Evolutionary conservation across 2,113 vertebrate genomes (phyloP).

Genomic region (Pygoscelis antarcticus): DNA sequence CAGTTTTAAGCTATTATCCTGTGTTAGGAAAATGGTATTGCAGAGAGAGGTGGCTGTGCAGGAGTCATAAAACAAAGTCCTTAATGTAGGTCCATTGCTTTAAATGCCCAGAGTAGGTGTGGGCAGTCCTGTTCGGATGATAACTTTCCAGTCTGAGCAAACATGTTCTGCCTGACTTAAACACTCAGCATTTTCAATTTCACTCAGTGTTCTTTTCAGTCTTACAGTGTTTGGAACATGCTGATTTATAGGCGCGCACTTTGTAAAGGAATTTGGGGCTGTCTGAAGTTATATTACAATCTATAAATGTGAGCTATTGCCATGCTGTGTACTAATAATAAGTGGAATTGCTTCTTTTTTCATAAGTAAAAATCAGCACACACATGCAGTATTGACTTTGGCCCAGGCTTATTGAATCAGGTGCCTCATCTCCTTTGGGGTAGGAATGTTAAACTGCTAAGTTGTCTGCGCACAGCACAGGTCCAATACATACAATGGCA

Average conservation of each 20-base stretch:
- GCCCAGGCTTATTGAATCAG: not conserved
- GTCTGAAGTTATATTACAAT: constrained; percentile 3
- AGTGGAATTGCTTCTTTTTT: constrained; percentile 14
- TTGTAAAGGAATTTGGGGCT: constrained; percentile 20
- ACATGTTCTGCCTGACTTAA: not conserved
- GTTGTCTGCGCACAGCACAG: not conserved
- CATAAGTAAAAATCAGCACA: not conserved
- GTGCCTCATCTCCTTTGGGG: not conserved
- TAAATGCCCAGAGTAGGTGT: not conserved
- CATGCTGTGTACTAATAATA: not conserved
- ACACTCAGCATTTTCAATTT: not conserved
- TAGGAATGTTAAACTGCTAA: not conserved
- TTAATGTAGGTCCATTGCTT: not conserved
- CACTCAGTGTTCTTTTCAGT: not conserved
- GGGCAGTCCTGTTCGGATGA: not conserved
- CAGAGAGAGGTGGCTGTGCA: not conserved
- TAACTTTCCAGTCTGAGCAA: not conserved
- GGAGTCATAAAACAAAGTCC: not conserved
- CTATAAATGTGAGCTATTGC: constrained; percentile 32
- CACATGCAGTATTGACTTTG: not conserved
- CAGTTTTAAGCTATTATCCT: not conserved
- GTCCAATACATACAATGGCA: not conserved
- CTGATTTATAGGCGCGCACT: not conserved
- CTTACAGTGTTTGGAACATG: not conserved
- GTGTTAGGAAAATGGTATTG: not conserved